phyloP scores from a whole-genome alignment of 2,113 vertebrate species.

The Dipodomys merriami region DNA sequence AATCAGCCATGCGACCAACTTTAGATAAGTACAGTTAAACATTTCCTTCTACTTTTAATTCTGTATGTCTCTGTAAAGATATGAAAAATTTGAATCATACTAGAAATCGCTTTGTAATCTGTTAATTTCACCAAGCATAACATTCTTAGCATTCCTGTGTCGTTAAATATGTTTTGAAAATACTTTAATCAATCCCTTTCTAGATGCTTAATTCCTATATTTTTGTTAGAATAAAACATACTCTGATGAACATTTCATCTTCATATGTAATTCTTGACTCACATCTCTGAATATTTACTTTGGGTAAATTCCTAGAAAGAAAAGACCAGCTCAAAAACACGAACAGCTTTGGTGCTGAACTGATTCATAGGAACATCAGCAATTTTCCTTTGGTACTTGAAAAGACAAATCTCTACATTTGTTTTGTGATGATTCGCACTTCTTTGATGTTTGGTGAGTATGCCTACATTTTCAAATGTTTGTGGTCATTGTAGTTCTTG shows the following conservation, averaged over 20 bases:
- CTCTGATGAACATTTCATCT: constrained; percentile 21
- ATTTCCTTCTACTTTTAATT: constrained; percentile 8
- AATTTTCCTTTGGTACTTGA: constrained; percentile 41
- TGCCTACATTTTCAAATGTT: background rate
- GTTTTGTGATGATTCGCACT: background rate
- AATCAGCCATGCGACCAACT: constrained; percentile 2
- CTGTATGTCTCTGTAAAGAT: background rate
- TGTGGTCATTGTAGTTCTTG: background rate
- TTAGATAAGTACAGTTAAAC: background rate
- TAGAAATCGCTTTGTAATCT: constrained; percentile 7
- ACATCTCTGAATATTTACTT: constrained; percentile 24
- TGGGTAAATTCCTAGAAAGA: background rate
- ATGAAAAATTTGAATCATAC: constrained; percentile 34
- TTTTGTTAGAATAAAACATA: constrained; percentile 29
- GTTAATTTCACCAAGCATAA: constrained; percentile 47
- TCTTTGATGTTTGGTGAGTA: background rate
- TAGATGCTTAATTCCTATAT: constrained; percentile 37
- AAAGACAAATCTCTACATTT: background rate
- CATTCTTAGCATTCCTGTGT: background rate
- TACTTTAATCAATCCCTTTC: constrained; percentile 32
- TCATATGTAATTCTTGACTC: constrained; percentile 23
- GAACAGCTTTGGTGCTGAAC: background rate
- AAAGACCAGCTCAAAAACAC: background rate
- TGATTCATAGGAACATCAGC: constrained; percentile 9
- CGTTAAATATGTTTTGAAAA: constrained; percentile 48